phyloP scores from a whole-genome alignment of 2,113 vertebrate species.

The Columba janthina region DNA sequence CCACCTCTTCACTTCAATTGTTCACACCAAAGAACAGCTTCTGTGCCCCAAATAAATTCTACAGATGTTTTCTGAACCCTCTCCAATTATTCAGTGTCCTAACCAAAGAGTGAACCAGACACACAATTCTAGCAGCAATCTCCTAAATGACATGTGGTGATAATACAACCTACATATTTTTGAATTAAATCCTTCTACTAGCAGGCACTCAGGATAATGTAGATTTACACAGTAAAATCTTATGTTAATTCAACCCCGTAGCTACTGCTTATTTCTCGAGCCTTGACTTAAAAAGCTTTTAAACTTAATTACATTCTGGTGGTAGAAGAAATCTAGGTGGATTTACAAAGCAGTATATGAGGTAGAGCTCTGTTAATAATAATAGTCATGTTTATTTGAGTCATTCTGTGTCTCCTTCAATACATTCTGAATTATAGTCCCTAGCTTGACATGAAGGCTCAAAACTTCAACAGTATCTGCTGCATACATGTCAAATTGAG shows the following conservation, averaged over 20 bases:
- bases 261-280: slow-evolving; percentile 10
- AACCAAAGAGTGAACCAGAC: neutral
- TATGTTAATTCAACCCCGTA: slow-evolving; percentile 19
- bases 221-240: slow-evolving; percentile 1
- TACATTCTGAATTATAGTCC: neutral
- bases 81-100: neutral
- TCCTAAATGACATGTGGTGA: neutral
- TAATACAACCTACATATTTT: neutral
- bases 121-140: neutral
- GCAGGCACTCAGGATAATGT: neutral
- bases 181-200: slow-evolving; percentile 8
- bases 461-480: neutral
- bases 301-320: slow-evolving; percentile 8
- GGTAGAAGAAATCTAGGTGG: neutral
- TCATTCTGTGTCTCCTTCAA: neutral
- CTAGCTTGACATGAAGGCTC: neutral
- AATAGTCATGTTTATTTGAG: neutral
- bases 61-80: neutral
- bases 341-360: neutral
- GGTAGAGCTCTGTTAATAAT: neutral
- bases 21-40: neutral
- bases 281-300: slow-evolving; percentile 8
- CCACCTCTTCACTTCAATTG: neutral
- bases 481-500: neutral
- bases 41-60: neutral